Evolutionary conservation across 92 coral and sea anemone species (phyloP), one percentile per base, ranked within the genome.

Genomic region (Porites cylindrica): DNA sequence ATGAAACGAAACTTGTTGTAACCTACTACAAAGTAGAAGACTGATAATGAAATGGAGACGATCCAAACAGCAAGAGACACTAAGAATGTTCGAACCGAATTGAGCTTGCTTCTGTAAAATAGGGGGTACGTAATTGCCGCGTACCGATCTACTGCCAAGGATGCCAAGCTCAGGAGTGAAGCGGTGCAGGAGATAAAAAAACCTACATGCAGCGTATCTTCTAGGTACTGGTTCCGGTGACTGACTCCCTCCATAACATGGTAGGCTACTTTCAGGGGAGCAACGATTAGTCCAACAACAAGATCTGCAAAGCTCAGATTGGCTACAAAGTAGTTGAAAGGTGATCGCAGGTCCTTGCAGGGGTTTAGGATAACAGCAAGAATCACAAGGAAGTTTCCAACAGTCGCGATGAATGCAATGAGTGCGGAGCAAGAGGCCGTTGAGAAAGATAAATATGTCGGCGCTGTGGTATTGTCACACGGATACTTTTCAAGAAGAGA

Each of bases 231-330:
- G 10, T 47, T 64, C 20, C 12, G 68, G 20, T 51, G 63, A 9
- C 93, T 86, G 8, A 89, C 86, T 11, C 95, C 96, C 60, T 93
- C 98, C 62, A 90, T 81, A 13, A 82, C 76, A 82, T 91, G 95
- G 65, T 81, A 70, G 52, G 79, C 86, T 20, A 72, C 77, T 3
- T 92, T 88, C 0, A 96, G 62, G 1, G 98, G 98, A 58, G 88
- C 95, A 10, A 88, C 86, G 0, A 92, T 61, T 70, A 89, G 78
- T 8, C 98, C 98, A 10, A 96, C 97, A 56, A 94, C 54, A 1
- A 93, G 89, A 70, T 96, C 98, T 1, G 98, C 98, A 60, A 96
- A 75, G 11, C 96, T 95, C 18, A 96, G 86, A 68, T 92, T 96
- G 7, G 88, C 92, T 7, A 93, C 89, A 75, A 93, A 90, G 76